Evolutionary conservation across 1,140 invertebrate genomes (phyloP), one percentile per base, ranked within the genome.

Genomic region (Macrostomum lignano): DNA sequence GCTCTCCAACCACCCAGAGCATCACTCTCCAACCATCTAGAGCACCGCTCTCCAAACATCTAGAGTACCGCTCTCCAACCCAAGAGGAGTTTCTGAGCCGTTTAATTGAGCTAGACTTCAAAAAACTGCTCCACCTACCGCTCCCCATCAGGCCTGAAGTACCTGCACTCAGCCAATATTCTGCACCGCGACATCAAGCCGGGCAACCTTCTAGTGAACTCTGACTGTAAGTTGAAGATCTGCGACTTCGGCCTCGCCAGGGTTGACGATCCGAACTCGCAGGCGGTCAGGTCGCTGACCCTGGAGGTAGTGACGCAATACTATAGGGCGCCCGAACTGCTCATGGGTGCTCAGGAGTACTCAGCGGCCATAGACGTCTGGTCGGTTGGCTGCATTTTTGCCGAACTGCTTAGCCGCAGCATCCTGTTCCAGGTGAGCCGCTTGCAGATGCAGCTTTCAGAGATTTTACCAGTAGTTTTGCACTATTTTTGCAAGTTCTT

Each of bases 321-420:
- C 64, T 98, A 96, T 59, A 67, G 88, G 37, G 15, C 61, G 14
- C 61, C 61, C 4, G 61, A 63, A 38, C 50, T 63, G 25, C 46
- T 63, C 9, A 62, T 63, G 53, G 61, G 61, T 15, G 55, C 62
- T 21, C 51, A 48, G 36, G 47, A 52, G 36, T 61, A 64, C 40
- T 46, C 46, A 29, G 74, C 73, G 7, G 75, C 78, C 1, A 78
- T 96, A 22, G 88, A 96, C 52, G 77, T 94, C 10, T 96, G 86
- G 88, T 82, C 78, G 25, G 82, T 94, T 17, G 88, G 88, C n/a
- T 96, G 88, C 54, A 96, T 94, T 46, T 94, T 96, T 51, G 86
- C 82, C 5, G 88, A 94, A 55, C 66, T 96, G 14, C 65, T 96
- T 1, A 75, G 79, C 25, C 61, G 88, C 35, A 65, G 82, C 37